Base-by-base conservation (phyloP, 1,140 invertebrate genomes). In the Drosophila nebulosa region DNA sequence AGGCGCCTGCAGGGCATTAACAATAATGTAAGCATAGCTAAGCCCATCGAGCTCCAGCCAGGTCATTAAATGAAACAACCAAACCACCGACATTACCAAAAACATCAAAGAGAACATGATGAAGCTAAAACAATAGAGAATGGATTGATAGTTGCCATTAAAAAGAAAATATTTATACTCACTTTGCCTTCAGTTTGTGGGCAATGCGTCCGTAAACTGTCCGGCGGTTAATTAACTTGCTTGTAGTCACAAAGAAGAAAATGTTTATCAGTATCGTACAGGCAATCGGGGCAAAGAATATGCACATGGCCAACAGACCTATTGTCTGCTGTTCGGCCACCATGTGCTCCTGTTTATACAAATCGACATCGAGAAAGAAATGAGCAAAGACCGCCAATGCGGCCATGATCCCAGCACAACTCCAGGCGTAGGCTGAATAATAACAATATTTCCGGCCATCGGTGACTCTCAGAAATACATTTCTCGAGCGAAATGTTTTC, bases 381-480 rank as follows among this genome's bases (percentile, higher is more conserved):
- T 97, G 96, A 0, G 96, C 95, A 88, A 96, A 96, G 30, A 97
- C 93, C 0, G 96, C 95, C 59, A 96, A 92, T 0, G 92, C 92
- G 0, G 95, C 94, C 93, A 97, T 94, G 10, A 94, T 83, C 0
- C 94, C 78, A 0, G 96, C 96, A 63, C 93, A 93, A n/a, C 93
- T 93, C 95, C 96, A 96, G 1, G 96, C 95, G 75, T 96, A 96
- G 18, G 93, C 93, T 0, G 96, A 96, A 85, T 97, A 97, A 76
- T 96, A 97, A 79, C 96, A 97, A 89, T 96, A 97, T 92, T 97
- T 97, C 62, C 94, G 93, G 1, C 95, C 95, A 91, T 97, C 96
- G 0, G 96, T 97, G 50, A 96, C 95, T 51, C 96, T 92, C 4
- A 97, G 90, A 81, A 96, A 97, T 12, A 97, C 95, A 89, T 97